Conservation (phyloP, 2,888 invertebrate species). For the Limulus polyphemus region DNA sequence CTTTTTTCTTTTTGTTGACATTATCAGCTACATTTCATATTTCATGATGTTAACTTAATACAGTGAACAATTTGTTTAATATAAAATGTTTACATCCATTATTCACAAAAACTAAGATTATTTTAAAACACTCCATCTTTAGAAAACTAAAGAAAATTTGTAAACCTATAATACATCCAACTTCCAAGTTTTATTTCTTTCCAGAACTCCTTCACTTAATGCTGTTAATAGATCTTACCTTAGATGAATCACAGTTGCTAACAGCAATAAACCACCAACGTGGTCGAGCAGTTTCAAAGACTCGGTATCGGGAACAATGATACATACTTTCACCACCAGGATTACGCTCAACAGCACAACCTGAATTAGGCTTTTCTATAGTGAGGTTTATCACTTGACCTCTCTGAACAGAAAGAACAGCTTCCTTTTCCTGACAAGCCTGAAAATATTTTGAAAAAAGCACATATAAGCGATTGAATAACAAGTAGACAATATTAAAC, state of each 20-base stretch:
- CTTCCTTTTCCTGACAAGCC: slow-evolving; percentile 61
- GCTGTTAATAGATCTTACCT: slow-evolving; percentile 9
- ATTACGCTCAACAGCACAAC: slow-evolving; percentile 25
- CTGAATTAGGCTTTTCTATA: slow-evolving; percentile 28
- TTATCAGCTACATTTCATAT: too few relatives aligned
- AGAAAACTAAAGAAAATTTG: too few relatives aligned
- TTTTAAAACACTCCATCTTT: too few relatives aligned
- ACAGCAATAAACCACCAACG: slow-evolving; percentile 91
- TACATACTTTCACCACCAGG: slow-evolving; percentile 23
- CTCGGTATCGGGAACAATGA: slow-evolving; percentile 37
- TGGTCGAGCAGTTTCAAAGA: slow-evolving; percentile 66
- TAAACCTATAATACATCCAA: too few relatives aligned
- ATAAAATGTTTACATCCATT: too few relatives aligned
- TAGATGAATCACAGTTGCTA: slow-evolving; percentile 49
- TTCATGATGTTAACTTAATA: too few relatives aligned
- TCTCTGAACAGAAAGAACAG: slow-evolving; percentile 53
- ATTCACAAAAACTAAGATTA: too few relatives aligned
- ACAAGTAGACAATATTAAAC: too few relatives aligned
- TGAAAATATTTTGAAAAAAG: slow-evolving; percentile 35
- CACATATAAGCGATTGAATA: too few relatives aligned
- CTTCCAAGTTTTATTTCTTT: slow-evolving; percentile 1
- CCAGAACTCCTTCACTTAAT: slow-evolving; percentile 3
- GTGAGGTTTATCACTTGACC: slow-evolving; percentile 69
- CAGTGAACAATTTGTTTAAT: too few relatives aligned
- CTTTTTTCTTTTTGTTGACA: too few relatives aligned